These are phyloP conservation scores for Salvator merianae DNA, from an alignment of 2,113 vertebrate genomes.

Conservation along the genomic window DNA sequence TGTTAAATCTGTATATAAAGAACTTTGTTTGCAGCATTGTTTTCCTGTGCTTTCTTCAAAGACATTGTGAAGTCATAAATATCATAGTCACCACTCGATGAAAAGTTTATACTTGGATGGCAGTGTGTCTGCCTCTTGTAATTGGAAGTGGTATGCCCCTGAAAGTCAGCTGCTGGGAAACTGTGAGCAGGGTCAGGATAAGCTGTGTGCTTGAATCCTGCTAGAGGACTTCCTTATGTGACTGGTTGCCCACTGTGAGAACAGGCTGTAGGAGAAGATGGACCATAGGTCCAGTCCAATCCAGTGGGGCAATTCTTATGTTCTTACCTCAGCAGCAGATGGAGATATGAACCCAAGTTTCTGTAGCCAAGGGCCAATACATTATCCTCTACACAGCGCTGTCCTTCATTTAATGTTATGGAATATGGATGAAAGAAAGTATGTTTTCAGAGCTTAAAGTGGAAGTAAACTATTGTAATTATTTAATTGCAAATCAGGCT, in stretches of 20 bases:
- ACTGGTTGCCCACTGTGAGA: too few species aligned
- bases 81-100: neutral
- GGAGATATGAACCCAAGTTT: neutral
- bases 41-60: neutral
- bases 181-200: too few species aligned
- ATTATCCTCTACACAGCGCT: neutral
- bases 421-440: neutral
- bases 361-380: neutral
- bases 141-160: neutral
- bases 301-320: too few species aligned
- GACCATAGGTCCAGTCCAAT: too few species aligned
- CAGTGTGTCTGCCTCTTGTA: neutral
- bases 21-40: neutral
- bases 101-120: neutral
- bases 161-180: too few species aligned
- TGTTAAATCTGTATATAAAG: neutral
- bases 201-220: too few species aligned
- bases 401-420: neutral
- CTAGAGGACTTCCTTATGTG: too few species aligned
- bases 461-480: neutral
- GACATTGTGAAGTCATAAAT: neutral
- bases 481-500: neutral
- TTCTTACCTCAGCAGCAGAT: neutral
- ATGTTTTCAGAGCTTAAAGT: neutral
- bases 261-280: too few species aligned